phyloP scores from a whole-genome alignment of 2,113 vertebrate genomes.

The Poicephalus meyeri region DNA sequence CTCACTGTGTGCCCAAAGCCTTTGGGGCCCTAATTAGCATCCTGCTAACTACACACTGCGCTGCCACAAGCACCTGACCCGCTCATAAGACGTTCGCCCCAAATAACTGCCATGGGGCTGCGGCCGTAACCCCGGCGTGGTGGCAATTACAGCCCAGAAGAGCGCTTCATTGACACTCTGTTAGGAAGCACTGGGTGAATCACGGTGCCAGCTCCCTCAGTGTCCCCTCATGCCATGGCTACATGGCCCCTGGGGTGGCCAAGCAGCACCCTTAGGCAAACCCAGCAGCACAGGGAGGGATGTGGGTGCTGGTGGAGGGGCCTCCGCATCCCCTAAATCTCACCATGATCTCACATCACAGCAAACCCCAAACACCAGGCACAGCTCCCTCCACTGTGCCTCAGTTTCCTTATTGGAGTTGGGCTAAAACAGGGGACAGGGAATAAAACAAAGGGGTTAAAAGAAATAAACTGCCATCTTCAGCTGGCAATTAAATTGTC shows the following conservation, averaged over 20 bases:
- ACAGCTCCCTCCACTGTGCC: accelerated
- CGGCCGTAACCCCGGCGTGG: background rate
- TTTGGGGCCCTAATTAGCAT: slow-evolving; percentile 1
- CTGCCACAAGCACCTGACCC: background rate
- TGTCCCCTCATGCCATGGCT: background rate
- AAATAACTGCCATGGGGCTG: slow-evolving; percentile 24
- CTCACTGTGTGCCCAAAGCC: background rate
- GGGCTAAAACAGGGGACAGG: background rate
- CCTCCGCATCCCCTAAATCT: accelerated
- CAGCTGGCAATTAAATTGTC: slow-evolving; percentile 60
- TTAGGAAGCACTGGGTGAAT: background rate
- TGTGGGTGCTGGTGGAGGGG: background rate
- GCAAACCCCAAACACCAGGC: background rate
- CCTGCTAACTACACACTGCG: background rate
- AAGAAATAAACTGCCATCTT: background rate
- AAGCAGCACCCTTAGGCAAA: background rate
- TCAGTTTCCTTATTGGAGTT: background rate
- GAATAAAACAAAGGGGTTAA: background rate
- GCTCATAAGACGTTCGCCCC: background rate
- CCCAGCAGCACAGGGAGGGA: background rate
- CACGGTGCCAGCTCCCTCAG: background rate
- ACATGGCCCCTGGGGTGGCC: accelerated
- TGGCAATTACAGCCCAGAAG: slow-evolving; percentile 16
- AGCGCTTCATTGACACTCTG: background rate
- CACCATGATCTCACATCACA: accelerated